Conservation (phyloP, 1,140 invertebrate genomes). For the Drosophila kurseongensis region DNA sequence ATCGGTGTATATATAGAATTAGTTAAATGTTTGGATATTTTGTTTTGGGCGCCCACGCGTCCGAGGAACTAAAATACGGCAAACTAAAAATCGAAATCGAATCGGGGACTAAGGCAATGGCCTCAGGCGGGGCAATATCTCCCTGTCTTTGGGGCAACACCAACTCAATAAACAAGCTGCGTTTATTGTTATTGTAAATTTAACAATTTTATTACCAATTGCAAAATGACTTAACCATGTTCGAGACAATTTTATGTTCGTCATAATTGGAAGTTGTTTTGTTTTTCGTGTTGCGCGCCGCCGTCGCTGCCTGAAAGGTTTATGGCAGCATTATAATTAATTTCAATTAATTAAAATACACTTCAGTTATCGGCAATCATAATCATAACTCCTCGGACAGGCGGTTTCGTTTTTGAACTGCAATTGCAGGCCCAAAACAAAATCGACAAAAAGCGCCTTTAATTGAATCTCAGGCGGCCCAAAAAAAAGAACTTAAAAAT, state of each 20-base stretch:
- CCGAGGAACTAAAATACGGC: constrained; percentile 32
- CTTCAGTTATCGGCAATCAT: constrained; percentile 69
- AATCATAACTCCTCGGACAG: constrained; percentile 41
- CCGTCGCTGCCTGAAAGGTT: constrained; percentile 36
- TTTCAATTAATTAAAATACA: constrained; percentile 80
- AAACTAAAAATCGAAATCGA: constrained; percentile 39
- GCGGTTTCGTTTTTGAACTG: constrained; percentile 57
- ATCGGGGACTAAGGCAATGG: constrained; percentile 36
- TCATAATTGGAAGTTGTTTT: constrained; percentile 69
- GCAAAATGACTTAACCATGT: constrained; percentile 68
- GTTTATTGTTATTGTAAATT: constrained; percentile 70
- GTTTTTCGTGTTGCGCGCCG: constrained; percentile 25
- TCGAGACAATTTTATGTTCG: constrained; percentile 70
- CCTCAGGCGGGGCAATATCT: constrained; percentile 15
- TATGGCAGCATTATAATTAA: constrained; percentile 73
- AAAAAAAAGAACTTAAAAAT: constrained; percentile 32
- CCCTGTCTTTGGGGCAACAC: constrained; percentile 1
- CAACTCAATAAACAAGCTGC: constrained; percentile 42
- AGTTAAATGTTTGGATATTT: constrained; percentile 47
- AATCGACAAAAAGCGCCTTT: constrained; percentile 7
- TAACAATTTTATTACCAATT: constrained; percentile 68
- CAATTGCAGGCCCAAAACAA: constrained; percentile 30
- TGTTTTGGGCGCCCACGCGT: constrained; percentile 46
- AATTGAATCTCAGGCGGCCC: not conserved
- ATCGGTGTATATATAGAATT: constrained; percentile 41